These are phyloP conservation scores for Rugalucina vietnamica DNA, from an alignment of 2,888 invertebrate species.

Conservation along the genomic window DNA sequence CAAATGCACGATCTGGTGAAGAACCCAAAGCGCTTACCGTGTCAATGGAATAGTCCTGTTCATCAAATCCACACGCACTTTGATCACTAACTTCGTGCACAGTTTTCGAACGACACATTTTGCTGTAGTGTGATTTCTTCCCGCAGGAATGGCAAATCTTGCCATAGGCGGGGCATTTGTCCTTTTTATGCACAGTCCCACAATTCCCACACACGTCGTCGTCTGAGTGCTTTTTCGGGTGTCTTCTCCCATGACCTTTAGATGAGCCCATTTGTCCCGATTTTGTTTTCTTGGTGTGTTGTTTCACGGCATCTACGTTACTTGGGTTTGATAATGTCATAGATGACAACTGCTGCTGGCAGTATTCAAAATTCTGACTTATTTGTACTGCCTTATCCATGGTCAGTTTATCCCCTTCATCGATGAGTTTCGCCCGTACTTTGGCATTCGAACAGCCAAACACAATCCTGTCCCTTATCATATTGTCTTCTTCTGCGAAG, in stretches of 20 bases:
- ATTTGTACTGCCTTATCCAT: slow-evolving; percentile 40
- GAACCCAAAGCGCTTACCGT: slow-evolving; percentile 12
- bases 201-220: too few relatives aligned
- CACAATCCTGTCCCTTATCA: slow-evolving; percentile 41
- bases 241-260: too few relatives aligned
- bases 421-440: slow-evolving; percentile 30
- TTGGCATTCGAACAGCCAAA: slow-evolving; percentile 20
- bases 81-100: not conserved
- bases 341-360: slow-evolving; percentile 25
- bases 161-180: not conserved
- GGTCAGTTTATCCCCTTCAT: slow-evolving; percentile 24
- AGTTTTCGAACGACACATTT: not conserved
- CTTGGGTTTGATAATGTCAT: not conserved
- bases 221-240: too few relatives aligned
- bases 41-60: not conserved
- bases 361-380: slow-evolving; percentile 23
- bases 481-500: slow-evolving; percentile 17
- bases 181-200: too few relatives aligned
- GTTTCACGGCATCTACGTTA: not conserved
- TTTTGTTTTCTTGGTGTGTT: too few relatives aligned
- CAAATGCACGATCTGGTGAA: slow-evolving; percentile 25
- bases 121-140: not conserved
- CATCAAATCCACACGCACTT: not conserved
- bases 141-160: not conserved
- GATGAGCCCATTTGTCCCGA: too few relatives aligned